These are phyloP conservation scores for Montipora efflorescens DNA, from an alignment of 64 coral and sea anemone genomes.

Conservation along the genomic window DNA sequence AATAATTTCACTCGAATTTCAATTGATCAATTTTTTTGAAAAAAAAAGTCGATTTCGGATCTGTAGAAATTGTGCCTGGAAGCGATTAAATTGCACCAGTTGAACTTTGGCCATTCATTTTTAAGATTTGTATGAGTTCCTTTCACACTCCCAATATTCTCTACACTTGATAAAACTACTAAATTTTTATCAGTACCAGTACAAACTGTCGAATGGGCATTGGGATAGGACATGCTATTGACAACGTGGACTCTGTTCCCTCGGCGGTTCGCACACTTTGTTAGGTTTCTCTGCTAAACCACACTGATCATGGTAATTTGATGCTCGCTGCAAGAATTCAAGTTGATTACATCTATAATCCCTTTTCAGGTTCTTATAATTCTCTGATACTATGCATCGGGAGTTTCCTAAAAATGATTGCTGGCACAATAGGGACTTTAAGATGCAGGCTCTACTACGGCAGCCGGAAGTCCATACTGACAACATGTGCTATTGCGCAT, in stretches of 20 bases:
- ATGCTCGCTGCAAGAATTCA: background rate
- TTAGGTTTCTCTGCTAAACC: background rate
- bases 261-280: too few species aligned
- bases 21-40: too few species aligned
- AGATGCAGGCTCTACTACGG: background rate
- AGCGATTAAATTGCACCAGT: background rate
- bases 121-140: too few species aligned
- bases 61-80: too few species aligned
- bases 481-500: background rate
- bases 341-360: background rate
- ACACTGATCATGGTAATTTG: background rate
- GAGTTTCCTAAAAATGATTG: slow-evolving; percentile 31
- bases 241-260: too few species aligned
- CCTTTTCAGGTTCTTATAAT: too few species aligned
- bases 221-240: background rate
- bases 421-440: background rate
- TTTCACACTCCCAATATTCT: too few species aligned
- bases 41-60: too few species aligned
- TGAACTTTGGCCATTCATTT: background rate
- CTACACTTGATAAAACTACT: too few species aligned
- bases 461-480: background rate
- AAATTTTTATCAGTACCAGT: too few species aligned
- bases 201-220: background rate
- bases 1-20: too few species aligned
- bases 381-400: background rate